Base-by-base conservation (phyloP, 2,113 vertebrate genomes). In the Percina caprodes region DNA sequence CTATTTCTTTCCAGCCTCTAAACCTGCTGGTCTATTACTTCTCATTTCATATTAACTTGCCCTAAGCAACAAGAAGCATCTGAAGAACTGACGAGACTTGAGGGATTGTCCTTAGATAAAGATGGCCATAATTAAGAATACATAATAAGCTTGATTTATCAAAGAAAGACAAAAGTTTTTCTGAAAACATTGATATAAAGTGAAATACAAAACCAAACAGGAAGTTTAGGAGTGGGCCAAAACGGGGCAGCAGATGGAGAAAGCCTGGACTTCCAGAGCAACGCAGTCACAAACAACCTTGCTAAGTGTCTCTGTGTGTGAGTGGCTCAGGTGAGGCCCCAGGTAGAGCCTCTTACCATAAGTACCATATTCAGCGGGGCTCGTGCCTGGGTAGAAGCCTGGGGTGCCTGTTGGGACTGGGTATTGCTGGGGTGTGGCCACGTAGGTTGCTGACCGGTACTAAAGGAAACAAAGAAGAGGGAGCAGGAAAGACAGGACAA, bases 381-480 rank as follows among this genome's bases (percentile, higher is more conserved):
- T 99, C 90, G 97, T 97, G 94, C 96, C 96, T 52, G 97, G 94
- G 87, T 98, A 99, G 95, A 98, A 99, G 88, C 96, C 93, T 55
- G 97, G 96, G 76, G 97, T 97, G 21, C 97, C 96, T 10, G 97
- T 87, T 82, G 96, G 94, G 69, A 99, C 97, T 3, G 97, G 96
- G 88, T 98, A 99, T 93, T 99, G 98, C 90, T 97, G 98, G 52
- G 97, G 95, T 0, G 97, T 96, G 86, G 97, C 93, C 70, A 99
- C 97, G 0, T 97, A 99, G 0, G 97, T 95, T 4, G 90, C 54
- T 54, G 97, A 96, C 66, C 97, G 98, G 90, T 97, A 97, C 97
- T 98, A 12, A 12, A 66, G 69, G 23, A 71, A 55, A 68, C n/a
- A 65, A 71, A 67, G 39, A 72, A 58, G 26, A 35, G 13, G 54